phyloP scores from a whole-genome alignment of 2,797 vertebrate species.

The Novumbra hubbsi region DNA sequence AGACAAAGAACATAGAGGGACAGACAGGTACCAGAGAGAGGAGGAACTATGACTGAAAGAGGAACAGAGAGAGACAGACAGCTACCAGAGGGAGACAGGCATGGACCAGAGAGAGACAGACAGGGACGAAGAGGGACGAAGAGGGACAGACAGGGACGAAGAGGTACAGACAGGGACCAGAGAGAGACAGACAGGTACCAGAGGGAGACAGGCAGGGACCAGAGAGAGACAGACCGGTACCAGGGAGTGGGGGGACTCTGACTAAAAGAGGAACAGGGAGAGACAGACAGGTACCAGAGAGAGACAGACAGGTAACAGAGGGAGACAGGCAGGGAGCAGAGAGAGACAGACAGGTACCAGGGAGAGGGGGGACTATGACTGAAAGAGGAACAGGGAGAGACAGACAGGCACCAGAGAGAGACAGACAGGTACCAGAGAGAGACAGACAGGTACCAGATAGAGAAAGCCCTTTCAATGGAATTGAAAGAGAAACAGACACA shows the following conservation, averaged over 20 bases:
- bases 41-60: slow-evolving; percentile 22
- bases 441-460: slow-evolving; percentile 38
- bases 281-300: slow-evolving; percentile 49
- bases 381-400: slow-evolving; percentile 58
- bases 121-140: slow-evolving; percentile 54
- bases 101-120: slow-evolving; percentile 17
- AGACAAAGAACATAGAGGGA: slow-evolving; percentile 39
- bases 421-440: slow-evolving; percentile 28
- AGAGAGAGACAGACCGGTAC: slow-evolving; percentile 17
- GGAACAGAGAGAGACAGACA: slow-evolving; percentile 15
- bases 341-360: slow-evolving; percentile 47
- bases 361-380: slow-evolving; percentile 26
- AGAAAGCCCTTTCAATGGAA: slow-evolving; percentile 21
- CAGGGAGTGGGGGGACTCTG: slow-evolving; percentile 24
- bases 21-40: slow-evolving; percentile 51
- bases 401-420: slow-evolving; percentile 51
- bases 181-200: slow-evolving; percentile 49
- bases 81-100: slow-evolving; percentile 45
- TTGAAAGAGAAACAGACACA: slow-evolving; percentile 37
- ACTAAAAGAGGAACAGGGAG: slow-evolving; percentile 37
- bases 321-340: slow-evolving; percentile 16
- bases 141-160: slow-evolving; percentile 26
- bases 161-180: slow-evolving; percentile 52
- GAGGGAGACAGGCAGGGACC: not conserved
- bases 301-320: slow-evolving; percentile 30